Evolutionary conservation across 2,113 vertebrate genomes (phyloP), one percentile per base, ranked within the genome.

Genomic region (Acrocephalus kingi): DNA sequence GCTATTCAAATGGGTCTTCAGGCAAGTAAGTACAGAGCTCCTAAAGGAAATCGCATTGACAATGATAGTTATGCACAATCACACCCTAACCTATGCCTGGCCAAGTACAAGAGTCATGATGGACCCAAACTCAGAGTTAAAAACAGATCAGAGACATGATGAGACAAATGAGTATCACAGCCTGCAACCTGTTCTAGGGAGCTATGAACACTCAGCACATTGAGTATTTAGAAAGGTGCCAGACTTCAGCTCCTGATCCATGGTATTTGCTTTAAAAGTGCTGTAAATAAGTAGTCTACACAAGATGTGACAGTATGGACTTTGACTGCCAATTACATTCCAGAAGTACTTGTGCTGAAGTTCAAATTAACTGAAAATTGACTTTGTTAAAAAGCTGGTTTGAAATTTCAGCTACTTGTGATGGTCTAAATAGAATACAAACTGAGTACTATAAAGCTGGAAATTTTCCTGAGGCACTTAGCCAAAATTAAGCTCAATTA

Each of bases 261-360:
- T 84, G 93, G 85, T 90, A 92, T 96, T 96, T 95, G 73, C 86
- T 95, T 94, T 92, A 71, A 2, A 84, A 94, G 58, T 81, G 33
- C 43, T 84, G 13, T 41, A 68, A 27, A 41, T 69, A 85, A 93
- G 62, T 63, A 94, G 69, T 52, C 80, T 81, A 93, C 35, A 82
- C 39, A 72, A 90, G 15, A 77, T 2, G 1, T 61, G 76, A 93
- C 33, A 89, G 48, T 24, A 67, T 30, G 61, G 64, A 91, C 62
- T 74, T 10, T 63, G 45, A 86, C 45, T 84, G 73, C 51, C 73
- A 92, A 67, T 61, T 78, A 84, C 24, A 54, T 49, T 78, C 62
- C 37, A 91, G 52, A 92, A 93, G 71, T 81, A 88, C 24, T 46
- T 62, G 71, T 33, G 43, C 23, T 85, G 51, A 90, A 94, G 72